A percentile compares a stretch with the other conserved stretches of the same genome.
These are phyloP conservation scores for Aldabrachelys gigantea DNA, from an alignment of 2,113 vertebrate species.

Conservation along the genomic window DNA sequence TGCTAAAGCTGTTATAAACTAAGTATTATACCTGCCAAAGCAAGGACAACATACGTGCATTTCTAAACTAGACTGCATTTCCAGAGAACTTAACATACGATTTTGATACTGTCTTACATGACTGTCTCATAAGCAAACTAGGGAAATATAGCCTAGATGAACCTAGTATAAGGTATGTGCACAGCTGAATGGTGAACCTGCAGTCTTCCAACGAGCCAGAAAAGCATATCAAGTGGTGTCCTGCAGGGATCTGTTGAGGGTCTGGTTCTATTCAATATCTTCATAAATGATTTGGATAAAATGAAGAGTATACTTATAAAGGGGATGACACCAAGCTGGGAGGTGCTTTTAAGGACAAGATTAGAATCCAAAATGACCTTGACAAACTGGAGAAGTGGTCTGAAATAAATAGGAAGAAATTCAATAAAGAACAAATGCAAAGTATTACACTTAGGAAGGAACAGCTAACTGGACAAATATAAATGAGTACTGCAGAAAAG, in stretches of 20 bases:
- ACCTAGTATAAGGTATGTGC: neutral
- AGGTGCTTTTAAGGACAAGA: neutral
- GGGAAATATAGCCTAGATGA: neutral
- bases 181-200: too few relatives aligned
- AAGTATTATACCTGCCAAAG: neutral
- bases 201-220: neutral
- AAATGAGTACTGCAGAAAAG: neutral
- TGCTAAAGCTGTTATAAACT: neutral
- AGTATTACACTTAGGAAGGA: neutral
- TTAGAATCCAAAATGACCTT: neutral
- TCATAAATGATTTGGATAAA: neutral
- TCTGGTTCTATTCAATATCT: neutral
- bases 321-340: neutral
- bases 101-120: neutral
- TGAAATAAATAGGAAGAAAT: neutral
- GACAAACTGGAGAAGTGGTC: neutral
- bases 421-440: neutral
- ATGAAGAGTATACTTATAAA: neutral
- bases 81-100: neutral
- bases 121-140: neutral
- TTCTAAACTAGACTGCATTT: conserved; percentile 14
- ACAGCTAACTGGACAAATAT: neutral
- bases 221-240: neutral
- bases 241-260: neutral
- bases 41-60: neutral